Evolutionary conservation across 2,113 vertebrate genomes (phyloP).

Genomic region (Tichodroma muraria): DNA sequence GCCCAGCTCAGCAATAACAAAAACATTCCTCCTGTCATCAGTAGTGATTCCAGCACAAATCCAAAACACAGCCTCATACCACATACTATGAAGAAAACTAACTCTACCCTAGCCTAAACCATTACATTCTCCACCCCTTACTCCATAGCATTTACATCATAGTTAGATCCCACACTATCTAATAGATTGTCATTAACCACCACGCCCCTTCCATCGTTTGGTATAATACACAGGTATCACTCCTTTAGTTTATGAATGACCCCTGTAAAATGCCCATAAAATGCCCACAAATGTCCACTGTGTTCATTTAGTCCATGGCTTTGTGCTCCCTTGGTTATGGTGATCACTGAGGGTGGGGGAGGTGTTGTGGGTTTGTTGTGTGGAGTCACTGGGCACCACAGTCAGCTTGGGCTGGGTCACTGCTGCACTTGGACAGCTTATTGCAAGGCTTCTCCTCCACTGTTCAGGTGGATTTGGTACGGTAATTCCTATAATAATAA

Average conservation of each 20-base stretch:
- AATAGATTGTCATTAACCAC: background rate
- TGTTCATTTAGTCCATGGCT: background rate
- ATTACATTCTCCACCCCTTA: background rate
- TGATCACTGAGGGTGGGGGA: background rate
- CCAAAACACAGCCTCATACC: background rate
- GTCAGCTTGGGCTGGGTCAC: background rate
- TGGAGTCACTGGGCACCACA: background rate
- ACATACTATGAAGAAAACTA: background rate
- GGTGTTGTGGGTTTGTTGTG: background rate
- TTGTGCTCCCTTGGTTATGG: background rate
- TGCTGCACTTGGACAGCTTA: background rate
- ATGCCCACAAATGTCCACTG: background rate
- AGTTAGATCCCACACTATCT: background rate
- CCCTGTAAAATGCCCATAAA: background rate
- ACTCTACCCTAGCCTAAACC: background rate
- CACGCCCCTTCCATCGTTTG: fast-evolving
- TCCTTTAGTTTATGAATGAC: background rate
- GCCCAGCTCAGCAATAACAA: background rate
- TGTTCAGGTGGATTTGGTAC: background rate
- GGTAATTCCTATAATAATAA: background rate
- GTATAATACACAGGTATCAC: background rate
- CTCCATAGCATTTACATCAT: background rate
- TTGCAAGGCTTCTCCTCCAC: background rate
- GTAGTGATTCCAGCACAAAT: background rate
- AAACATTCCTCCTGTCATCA: background rate